Evolutionary conservation across 2,113 vertebrate genomes (phyloP), one percentile per base, ranked within the genome.

Genomic region (Seriola quinqueradiata): DNA sequence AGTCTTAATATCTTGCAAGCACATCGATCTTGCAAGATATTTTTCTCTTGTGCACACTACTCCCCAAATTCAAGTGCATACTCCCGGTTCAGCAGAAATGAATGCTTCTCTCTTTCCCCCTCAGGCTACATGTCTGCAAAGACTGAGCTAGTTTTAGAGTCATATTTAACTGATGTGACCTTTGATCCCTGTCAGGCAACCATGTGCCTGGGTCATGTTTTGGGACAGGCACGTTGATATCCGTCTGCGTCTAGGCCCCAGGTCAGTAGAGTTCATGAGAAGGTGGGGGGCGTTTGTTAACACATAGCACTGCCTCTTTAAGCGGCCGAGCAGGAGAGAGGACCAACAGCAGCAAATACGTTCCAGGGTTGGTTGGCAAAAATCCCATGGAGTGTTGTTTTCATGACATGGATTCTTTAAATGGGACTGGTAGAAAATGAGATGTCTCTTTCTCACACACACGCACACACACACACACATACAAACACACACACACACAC

Each of bases 151-250:
- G 75, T 90, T 92, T 90, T 19, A 59, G 87, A 90, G 81, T 86
- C 80, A 77, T 90, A 83, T 89, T 92, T 91, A 90, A 91, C 83
- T 77, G 84, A 77, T 32, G 0, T 79, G 88, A 92, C 87, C 92
- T 91, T 83, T 93, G 91, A 87, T 57, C 90, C 81, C 84, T 93
- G 89, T 91, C 94, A 93, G 82, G 81, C 84, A 92, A 89, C 90
- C 91, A 91, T 93, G 89, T 88, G 87, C 85, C 89, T 87, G 87
- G 92, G 89, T 92, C 90, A 82, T 92, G 89, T 92, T 93, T 90
- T 92, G 81, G 90, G 78, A 86, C 70, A 79, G 82, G 82, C 87
- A 65, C 63, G 38, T 85, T 90, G 90, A 92, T 90, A 90, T 87
- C 48, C 36, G 77, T 90, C 84, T 85, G 79, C 5, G 21, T 83